phyloP scores from a whole-genome alignment of 2,888 invertebrate species.

The Caenorhabditis panamensis region DNA sequence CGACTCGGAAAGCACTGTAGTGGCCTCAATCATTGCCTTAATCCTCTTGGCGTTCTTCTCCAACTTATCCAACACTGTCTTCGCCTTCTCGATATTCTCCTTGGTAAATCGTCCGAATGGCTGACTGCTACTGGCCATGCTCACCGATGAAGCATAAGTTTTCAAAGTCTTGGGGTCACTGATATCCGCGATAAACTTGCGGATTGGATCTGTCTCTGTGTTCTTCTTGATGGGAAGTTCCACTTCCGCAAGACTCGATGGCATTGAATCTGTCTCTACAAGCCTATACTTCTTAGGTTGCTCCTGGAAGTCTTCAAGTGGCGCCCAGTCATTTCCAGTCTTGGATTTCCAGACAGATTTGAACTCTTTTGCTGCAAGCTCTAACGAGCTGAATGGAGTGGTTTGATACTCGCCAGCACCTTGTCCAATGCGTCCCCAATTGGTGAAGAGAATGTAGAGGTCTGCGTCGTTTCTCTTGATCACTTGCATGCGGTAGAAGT shows the following conservation, averaged over 20 bases:
- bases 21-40: slow-evolving; percentile 38
- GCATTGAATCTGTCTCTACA: slow-evolving; percentile 33
- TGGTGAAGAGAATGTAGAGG: slow-evolving; percentile 83
- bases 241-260: slow-evolving; percentile 53
- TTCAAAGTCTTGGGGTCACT: slow-evolving; percentile 78
- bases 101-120: slow-evolving; percentile 69
- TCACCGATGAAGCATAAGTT: slow-evolving; percentile 54
- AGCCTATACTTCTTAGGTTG: slow-evolving; percentile 83
- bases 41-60: slow-evolving; percentile 54
- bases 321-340: slow-evolving; percentile 82
- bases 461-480: slow-evolving; percentile 82
- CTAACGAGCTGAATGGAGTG: slow-evolving; percentile 65
- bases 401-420: slow-evolving; percentile 68
- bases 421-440: slow-evolving; percentile 84
- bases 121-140: slow-evolving; percentile 12
- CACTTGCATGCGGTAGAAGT: slow-evolving; percentile 84
- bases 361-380: slow-evolving; percentile 83
- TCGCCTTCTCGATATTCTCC: slow-evolving; percentile 60
- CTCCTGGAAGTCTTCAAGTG: slow-evolving; percentile 69
- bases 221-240: slow-evolving; percentile 57
- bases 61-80: slow-evolving; percentile 47
- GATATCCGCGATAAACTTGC: slow-evolving; percentile 81
- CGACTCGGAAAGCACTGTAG: slow-evolving; percentile 43
- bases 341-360: slow-evolving; percentile 83
- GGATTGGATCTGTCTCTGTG: slow-evolving; percentile 56